Conservation (phyloP, 2,113 vertebrate species). For the Labrus mixtus region DNA sequence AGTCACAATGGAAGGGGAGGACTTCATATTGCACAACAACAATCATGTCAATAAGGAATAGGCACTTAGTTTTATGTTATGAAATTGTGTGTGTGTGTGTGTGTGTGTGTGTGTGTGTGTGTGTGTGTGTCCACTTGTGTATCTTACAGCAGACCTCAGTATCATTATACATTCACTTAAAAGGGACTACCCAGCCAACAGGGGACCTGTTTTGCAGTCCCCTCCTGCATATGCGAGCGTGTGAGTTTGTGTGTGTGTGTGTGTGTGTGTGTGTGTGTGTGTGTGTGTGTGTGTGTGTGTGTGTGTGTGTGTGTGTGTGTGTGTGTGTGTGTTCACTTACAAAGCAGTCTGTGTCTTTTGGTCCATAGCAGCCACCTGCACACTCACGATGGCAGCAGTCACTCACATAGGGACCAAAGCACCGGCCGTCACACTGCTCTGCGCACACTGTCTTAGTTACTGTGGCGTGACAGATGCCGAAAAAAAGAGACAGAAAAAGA, state of each 20-base stretch:
- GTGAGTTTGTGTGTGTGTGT: conserved; percentile 14
- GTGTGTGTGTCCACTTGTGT: no score
- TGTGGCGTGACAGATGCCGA: conserved; percentile 68
- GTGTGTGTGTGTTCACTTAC: conserved; percentile 81
- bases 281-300: conserved; percentile 15
- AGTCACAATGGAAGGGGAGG: neutral
- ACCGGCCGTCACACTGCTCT: conserved; percentile 96
- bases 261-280: neutral
- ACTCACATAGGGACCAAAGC: conserved; percentile 96
- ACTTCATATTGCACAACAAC: conserved; percentile 40
- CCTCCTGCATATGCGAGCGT: no score
- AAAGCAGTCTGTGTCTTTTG: conserved; percentile 98
- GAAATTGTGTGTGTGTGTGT: conserved; percentile 34
- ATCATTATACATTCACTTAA: neutral
- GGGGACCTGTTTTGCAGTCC: neutral
- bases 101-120: no score
- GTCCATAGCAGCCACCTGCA: conserved; percentile 95
- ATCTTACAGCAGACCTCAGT: neutral
- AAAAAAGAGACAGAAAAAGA: conserved; percentile 15
- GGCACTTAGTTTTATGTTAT: conserved; percentile 54
- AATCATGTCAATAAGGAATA: conserved; percentile 31
- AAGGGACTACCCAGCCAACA: neutral
- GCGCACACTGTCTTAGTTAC: conserved; percentile 98
- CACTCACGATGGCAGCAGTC: conserved; percentile 99
- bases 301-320: conserved; percentile 1